phyloP scores from a whole-genome alignment of 2,113 vertebrate genomes.

The Equus quagga region DNA sequence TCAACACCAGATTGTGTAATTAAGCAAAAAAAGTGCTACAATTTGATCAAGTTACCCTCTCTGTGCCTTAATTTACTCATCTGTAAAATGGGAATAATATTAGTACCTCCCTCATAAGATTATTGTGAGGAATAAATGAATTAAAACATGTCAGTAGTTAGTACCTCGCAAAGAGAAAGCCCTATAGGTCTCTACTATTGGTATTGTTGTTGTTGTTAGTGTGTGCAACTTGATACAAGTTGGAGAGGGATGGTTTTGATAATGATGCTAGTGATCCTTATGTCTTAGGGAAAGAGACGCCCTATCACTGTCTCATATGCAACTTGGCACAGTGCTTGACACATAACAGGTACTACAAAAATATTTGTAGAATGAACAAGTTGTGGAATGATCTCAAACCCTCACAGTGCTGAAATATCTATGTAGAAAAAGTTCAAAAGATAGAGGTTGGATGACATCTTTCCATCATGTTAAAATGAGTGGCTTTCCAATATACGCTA shows the following conservation, averaged over 20 bases:
- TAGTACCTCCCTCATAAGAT: background rate
- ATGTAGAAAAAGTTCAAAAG: background rate
- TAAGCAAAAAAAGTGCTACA: background rate
- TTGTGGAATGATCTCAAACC: background rate
- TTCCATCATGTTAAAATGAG: background rate
- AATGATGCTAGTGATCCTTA: background rate
- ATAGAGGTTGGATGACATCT: background rate
- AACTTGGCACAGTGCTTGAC: background rate
- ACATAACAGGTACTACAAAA: background rate
- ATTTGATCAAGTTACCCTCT: background rate
- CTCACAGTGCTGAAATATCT: background rate
- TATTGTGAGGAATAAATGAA: background rate
- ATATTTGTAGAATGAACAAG: background rate
- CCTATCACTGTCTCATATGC: background rate
- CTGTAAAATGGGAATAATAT: background rate
- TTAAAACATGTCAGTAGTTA: background rate
- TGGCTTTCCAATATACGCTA: background rate
- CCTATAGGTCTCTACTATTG: background rate
- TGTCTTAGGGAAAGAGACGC: background rate
- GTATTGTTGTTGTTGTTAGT: background rate
- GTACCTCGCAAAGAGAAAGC: background rate
- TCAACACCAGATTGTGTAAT: background rate
- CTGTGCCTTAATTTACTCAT: background rate
- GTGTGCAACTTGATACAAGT: background rate
- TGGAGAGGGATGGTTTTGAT: background rate